Base-by-base conservation (phyloP, 2,888 invertebrate genomes). In the Lepetodrilus schrolli region DNA sequence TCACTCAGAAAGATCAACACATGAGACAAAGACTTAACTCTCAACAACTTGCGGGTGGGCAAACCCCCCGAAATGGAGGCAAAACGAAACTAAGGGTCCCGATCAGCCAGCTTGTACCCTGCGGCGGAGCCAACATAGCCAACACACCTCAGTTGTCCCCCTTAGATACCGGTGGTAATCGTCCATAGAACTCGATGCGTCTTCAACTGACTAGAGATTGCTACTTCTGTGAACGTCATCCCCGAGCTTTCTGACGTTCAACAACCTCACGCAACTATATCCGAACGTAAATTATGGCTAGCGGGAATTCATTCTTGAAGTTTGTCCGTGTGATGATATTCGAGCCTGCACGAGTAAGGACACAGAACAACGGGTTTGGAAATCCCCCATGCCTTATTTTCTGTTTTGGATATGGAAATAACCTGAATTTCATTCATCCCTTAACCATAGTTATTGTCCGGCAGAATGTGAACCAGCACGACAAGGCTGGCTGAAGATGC, bases 1-100 rank as follows among this genome's bases (percentile, higher is more conserved):
- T 58, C 26, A 58, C 58, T 23, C 58, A 34, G 58, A 58, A 58
- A 58, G 58, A 58, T 58, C 58, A 58, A 58, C 58, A 58, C 34
- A 30, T 30, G 58, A 58, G 34, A 58, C 58, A 58, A 58, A 58
- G 58, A 30, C 30, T 7, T n/a, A 30, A 17, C 30, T 23, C 58
- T 58, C 17, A 23, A 58, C 23, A 26, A 58, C n/a, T 30, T 58
- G 58, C 58, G 58, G 58, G 58, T 58, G 58, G 58, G 26, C 58
- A 58, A 30, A 58, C 17, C 17, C 58, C n/a, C 58, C 13, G 34
- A 58, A 58, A 58, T 58, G 26, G 58, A 43, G 43, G 43, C 43
- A 43, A 43, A 43, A 17, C 17, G 58, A 58, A 58, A 30, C 30
- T 17, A 58, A 58, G 17, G 58, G 34, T 1, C 34, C 13, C 43